Base-by-base conservation (phyloP, 2,888 invertebrate genomes). In the Xiphydria camelus region DNA sequence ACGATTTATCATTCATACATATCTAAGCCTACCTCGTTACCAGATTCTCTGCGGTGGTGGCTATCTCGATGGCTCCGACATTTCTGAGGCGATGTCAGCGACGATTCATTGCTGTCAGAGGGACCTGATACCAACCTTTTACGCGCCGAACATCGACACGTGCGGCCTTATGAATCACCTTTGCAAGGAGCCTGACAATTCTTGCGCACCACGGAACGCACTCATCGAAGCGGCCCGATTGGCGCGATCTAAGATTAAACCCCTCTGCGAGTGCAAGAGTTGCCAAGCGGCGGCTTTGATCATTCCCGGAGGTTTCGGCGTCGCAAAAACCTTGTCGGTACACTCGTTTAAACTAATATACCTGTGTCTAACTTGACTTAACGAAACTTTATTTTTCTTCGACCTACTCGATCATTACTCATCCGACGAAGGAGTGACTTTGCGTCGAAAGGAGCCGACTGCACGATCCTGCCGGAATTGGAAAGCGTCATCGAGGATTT, bases 301-400 rank as follows among this genome's bases (percentile, higher is more conserved):
- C n/a, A 76, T 83, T 51, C 82, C 82, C 15, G 82, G 82, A 36
- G 82, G 82, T 21, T 81, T 80, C 68, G 82, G 82, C 3, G 80
- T 75, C 19, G 82, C 80, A 3, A 80, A 81, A 55, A 82, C 81
- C 53, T 59, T 82, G 80, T 82, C 57, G 70, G 79, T 62, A 4
- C 6, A 1, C n/a, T n/a, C n/a, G 6, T 7, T 6, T 6, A 23
- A 23, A 23, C 23, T 34, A 10, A 4, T 18, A 2, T 36, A n/a
- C 17, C 7, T 19, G 15, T 42, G 7, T 4, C 21, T 32, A n/a
- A 25, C 10, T 25, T 25, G 9, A 37, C 19, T n/a, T 10, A 23
- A 21, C 18, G 4, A 22, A 32, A 41, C 7, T 10, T 12, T 32
- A 12, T 15, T 6, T 23, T 20, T 3, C 15, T 37, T 26, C 20